A percentile compares a stretch with the other conserved stretches of the same genome.
Evolutionary conservation across 2,888 invertebrate genomes (phyloP).

Genomic region (Venusia cambrica): DNA sequence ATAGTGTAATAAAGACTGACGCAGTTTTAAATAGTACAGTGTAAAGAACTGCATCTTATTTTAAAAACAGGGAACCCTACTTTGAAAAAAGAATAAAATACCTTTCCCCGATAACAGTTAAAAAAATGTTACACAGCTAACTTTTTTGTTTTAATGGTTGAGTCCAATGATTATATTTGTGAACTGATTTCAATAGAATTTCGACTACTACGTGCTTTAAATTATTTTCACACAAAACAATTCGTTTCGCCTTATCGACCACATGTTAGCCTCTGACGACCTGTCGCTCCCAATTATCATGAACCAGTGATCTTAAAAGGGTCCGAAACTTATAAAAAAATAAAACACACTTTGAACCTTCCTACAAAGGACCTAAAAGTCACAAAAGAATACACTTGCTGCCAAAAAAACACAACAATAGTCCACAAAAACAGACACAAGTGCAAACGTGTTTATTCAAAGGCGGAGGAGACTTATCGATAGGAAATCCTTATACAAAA

Average conservation of each 20-base stretch:
- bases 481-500: constrained; percentile 75
- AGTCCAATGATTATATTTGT: too few relatives aligned
- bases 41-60: too few relatives aligned
- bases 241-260: constrained; percentile 21
- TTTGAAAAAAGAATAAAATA: too few relatives aligned
- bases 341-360: constrained; percentile 12
- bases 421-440: constrained; percentile 53
- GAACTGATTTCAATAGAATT: too few relatives aligned
- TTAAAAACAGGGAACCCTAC: too few relatives aligned
- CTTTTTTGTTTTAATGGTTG: too few relatives aligned
- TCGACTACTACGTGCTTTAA: constrained; percentile 20
- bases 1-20: too few relatives aligned
- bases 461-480: constrained; percentile 62
- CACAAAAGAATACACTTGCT: constrained; percentile 32
- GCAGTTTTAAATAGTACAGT: too few relatives aligned
- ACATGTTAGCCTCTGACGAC: constrained; percentile 25
- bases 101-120: too few relatives aligned
- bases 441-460: constrained; percentile 68
- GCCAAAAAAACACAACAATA: constrained; percentile 37
- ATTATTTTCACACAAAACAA: constrained; percentile 20
- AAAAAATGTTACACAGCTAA: too few relatives aligned
- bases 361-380: constrained; percentile 11
- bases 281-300: constrained; percentile 32
- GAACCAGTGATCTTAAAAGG: constrained; percentile 29
- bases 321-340: constrained; percentile 19